These are phyloP conservation scores for Drosophila nasuta DNA, from an alignment of 1,140 invertebrate species.

Conservation along the genomic window DNA sequence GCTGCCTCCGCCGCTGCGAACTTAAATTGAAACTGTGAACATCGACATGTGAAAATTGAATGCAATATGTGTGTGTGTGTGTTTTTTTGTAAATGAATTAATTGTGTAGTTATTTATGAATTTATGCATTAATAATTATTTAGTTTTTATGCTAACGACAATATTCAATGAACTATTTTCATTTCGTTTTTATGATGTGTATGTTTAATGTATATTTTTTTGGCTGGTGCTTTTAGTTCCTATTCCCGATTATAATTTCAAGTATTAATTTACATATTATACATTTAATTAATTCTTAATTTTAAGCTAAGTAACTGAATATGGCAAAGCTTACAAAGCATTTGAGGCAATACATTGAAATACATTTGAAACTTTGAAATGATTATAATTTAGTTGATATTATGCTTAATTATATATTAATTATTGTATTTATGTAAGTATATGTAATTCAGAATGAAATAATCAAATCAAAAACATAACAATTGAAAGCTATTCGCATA, in stretches of 20 bases:
- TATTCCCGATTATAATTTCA: slow-evolving; percentile 58
- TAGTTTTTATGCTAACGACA: slow-evolving; percentile 44
- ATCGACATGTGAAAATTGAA: slow-evolving; percentile 56
- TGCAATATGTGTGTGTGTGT: slow-evolving; percentile 58
- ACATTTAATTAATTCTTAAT: slow-evolving; percentile 32
- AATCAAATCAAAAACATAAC: slow-evolving; percentile 45
- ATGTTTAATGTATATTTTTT: slow-evolving; percentile 61
- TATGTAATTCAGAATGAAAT: slow-evolving; percentile 29
- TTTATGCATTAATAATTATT: slow-evolving; percentile 27
- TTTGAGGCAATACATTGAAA: slow-evolving; percentile 73
- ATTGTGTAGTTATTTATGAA: slow-evolving; percentile 23
- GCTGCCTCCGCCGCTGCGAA: slow-evolving; percentile 53
- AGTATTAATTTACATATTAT: slow-evolving; percentile 38
- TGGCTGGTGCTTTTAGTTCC: slow-evolving; percentile 82
- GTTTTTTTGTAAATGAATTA: slow-evolving; percentile 33
- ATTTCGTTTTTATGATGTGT: slow-evolving; percentile 3
- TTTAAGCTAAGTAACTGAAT: slow-evolving; percentile 73
- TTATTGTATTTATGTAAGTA: slow-evolving; percentile 50
- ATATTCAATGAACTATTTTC: slow-evolving; percentile 27
- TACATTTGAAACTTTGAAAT: slow-evolving; percentile 19
- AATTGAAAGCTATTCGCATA: slow-evolving; percentile 40
- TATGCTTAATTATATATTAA: slow-evolving; percentile 41
- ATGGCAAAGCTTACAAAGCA: slow-evolving; percentile 82
- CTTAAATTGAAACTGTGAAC: slow-evolving; percentile 53
- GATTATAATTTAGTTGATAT: slow-evolving; percentile 31